Conservation (phyloP, 2,888 invertebrate genomes). For the Sycophila texana region DNA sequence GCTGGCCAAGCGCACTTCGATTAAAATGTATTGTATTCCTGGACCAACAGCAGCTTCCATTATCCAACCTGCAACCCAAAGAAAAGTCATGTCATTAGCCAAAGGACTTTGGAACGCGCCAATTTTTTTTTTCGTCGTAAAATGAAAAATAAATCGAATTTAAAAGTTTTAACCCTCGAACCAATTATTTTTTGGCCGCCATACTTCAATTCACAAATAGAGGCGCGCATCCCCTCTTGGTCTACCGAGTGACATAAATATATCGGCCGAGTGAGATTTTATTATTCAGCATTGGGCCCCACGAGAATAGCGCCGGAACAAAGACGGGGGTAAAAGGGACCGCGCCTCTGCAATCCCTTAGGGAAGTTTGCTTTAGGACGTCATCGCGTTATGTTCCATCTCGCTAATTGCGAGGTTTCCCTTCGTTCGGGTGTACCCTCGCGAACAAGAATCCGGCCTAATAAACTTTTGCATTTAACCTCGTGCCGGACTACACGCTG, state of each 20-base stretch:
- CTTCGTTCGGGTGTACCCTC: slow-evolving; percentile 68
- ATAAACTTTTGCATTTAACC: slow-evolving; percentile 75
- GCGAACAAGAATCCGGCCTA: slow-evolving; percentile 65
- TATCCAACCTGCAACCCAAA: slow-evolving; percentile 39
- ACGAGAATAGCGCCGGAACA: slow-evolving; percentile 49
- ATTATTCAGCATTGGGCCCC: slow-evolving; percentile 62
- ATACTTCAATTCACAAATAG: slow-evolving; percentile 49
- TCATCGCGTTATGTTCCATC: slow-evolving; percentile 67
- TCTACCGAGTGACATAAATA: slow-evolving; percentile 47
- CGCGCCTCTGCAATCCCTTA: slow-evolving; percentile 53
- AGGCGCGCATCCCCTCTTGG: not conserved
- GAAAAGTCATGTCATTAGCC: not conserved
- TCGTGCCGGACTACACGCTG: slow-evolving; percentile 50
- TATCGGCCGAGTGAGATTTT: slow-evolving; percentile 63
- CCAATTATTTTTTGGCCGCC: slow-evolving; percentile 44
- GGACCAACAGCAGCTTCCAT: not conserved
- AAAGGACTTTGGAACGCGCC: not conserved
- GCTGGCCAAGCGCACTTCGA: not conserved
- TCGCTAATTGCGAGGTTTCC: slow-evolving; percentile 72
- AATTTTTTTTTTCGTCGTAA: not conserved
- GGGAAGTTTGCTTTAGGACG: slow-evolving; percentile 64
- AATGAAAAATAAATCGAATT: slow-evolving; percentile 56
- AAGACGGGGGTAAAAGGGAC: slow-evolving; percentile 43
- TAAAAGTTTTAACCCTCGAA: slow-evolving; percentile 29
- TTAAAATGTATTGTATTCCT: slow-evolving; percentile 25